Base-by-base conservation (phyloP, 2,113 vertebrate genomes). In the Spea multiplicata region DNA sequence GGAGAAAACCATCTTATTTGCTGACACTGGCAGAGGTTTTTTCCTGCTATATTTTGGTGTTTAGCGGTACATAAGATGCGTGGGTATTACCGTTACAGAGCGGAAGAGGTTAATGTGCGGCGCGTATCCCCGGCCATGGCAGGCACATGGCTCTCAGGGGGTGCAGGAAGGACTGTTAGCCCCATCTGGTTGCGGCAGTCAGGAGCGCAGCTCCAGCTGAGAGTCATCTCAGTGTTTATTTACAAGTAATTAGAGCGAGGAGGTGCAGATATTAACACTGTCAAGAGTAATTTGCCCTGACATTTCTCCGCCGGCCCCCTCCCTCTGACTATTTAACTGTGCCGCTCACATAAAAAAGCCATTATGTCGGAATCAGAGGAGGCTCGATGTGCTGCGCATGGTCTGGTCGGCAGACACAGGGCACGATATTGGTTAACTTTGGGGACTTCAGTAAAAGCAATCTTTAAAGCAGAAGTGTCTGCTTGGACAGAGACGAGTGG, bases 221-320 rank as follows among this genome's bases (percentile, higher is more conserved):
- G 96, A 95, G 93, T 92, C 92, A 97, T 97, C 97, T 97, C 95
- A 94, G 96, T 97, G 93, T 98, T 96, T 97, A 99, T 99, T 97
- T 99, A 98, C 96, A 97, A 97, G 95, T 95, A 96, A 99, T 99
- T 99, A 99, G 95, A 92, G 93, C 95, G 93, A 96, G 96, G 95
- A 98, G 96, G 95, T 95, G 95, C 94, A 92, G 95, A 96, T 96
- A 99, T 99, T 98, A 99, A 94, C 94, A 95, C 96, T 98, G 97
- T 99, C 97, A 99, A 96, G 94, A 98, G 94, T 95, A 96, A 98
- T 99, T 98, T 98, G 94, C 96, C 94, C 95, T 99, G 97, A 99
- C 97, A 99, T 97, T 97, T 97, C 93, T 98, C 67, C 96, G 95
- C 92, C 92, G 86, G 90, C 92, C 90, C 89, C 83, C 86, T 88